These are phyloP conservation scores for Bothrops jararaca DNA, from an alignment of 2,113 vertebrate genomes.

Conservation along the genomic window DNA sequence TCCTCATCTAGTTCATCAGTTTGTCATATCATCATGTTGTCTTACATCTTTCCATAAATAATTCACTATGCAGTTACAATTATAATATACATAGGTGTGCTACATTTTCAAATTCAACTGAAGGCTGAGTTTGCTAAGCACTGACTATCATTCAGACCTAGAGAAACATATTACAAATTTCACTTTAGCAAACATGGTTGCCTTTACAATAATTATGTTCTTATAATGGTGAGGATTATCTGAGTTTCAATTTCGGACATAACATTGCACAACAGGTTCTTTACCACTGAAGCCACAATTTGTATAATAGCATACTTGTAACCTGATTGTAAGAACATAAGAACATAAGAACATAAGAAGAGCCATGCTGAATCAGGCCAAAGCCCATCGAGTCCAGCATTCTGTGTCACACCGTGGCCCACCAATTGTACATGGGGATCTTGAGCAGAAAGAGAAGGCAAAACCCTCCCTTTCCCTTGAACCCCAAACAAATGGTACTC, in stretches of 20 bases:
- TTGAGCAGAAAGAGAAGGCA: too few relatives aligned
- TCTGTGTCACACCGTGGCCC: too few relatives aligned
- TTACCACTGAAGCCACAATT: not conserved
- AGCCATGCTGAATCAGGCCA: too few relatives aligned
- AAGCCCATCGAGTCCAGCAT: too few relatives aligned
- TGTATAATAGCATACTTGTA: not conserved
- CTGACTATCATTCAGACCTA: not conserved
- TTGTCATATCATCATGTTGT: slow-evolving; percentile 9
- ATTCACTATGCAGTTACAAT: not conserved
- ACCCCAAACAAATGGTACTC: too few relatives aligned
- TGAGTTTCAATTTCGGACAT: not conserved
- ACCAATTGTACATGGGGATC: too few relatives aligned
- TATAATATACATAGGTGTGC: not conserved
- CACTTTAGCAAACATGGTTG: not conserved
- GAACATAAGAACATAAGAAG: too few relatives aligned
- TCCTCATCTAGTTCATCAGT: not conserved
- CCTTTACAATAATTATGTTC: slow-evolving; percentile 1
- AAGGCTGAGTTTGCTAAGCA: not conserved
- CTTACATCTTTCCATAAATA: slow-evolving; percentile 7
- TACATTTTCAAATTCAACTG: not conserved
- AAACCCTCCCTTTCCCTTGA: too few relatives aligned
- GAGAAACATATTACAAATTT: not conserved
- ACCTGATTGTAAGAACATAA: not conserved
- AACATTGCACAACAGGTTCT: not conserved
- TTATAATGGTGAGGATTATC: not conserved